These are phyloP conservation scores for Melanotaenia duboulayi DNA, from an alignment of 2,113 vertebrate genomes.

Conservation along the genomic window DNA sequence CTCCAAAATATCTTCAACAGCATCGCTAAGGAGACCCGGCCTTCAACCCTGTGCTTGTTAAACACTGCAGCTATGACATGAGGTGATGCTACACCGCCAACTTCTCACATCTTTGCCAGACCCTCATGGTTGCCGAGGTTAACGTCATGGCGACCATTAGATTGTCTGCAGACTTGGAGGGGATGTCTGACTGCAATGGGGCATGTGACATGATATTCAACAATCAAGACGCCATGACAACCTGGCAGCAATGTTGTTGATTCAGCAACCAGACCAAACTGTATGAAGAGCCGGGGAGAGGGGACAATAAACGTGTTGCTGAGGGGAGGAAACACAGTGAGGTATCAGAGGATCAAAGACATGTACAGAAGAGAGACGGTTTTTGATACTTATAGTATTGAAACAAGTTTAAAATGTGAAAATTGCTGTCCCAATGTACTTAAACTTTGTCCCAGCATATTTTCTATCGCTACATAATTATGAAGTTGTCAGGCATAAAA, in stretches of 20 bases:
- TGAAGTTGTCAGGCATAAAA: too few relatives aligned
- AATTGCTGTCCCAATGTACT: not conserved
- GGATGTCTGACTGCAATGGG: constrained; percentile 51
- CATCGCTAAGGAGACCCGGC: not conserved
- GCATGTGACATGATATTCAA: constrained; percentile 63
- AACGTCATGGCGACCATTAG: constrained; percentile 46
- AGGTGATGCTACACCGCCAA: constrained; percentile 17
- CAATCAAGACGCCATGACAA: constrained; percentile 72
- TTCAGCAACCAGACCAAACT: constrained; percentile 51
- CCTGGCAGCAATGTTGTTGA: constrained; percentile 67
- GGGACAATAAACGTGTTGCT: constrained; percentile 28
- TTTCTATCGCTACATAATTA: too few relatives aligned
- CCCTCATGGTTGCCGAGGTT: constrained; percentile 36
- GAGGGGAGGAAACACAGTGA: constrained; percentile 14
- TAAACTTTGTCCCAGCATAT: not conserved
- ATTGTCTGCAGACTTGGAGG: constrained; percentile 35
- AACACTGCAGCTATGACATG: not conserved
- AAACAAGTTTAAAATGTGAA: not conserved
- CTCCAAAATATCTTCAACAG: not conserved
- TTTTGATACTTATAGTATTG: not conserved
- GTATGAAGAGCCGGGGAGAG: constrained; percentile 40
- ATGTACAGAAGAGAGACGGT: not conserved
- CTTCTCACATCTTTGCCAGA: constrained; percentile 18
- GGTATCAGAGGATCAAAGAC: constrained; percentile 17
- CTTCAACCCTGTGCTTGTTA: constrained; percentile 9